Evolutionary conservation across 2,797 vertebrate genomes (phyloP).

Genomic region (Novumbra hubbsi): DNA sequence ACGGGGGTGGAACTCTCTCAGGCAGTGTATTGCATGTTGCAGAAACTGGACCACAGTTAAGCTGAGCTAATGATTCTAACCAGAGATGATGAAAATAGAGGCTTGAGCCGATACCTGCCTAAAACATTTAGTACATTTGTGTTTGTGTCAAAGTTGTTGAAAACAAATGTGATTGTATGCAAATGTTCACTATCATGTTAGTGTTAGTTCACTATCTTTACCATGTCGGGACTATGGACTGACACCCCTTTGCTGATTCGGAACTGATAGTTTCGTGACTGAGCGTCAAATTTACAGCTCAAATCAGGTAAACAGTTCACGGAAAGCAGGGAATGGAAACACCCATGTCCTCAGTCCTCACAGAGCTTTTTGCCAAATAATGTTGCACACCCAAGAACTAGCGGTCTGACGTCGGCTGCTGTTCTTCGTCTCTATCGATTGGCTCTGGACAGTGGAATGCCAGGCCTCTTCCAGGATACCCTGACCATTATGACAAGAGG

Average conservation of each 20-base stretch:
- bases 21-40: neutral
- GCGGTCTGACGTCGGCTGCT: no score
- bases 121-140: neutral
- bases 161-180: neutral
- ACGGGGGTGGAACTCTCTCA: slow-evolving; percentile 21
- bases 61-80: no score
- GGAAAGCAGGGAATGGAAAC: no score
- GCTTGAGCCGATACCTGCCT: neutral
- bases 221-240: neutral
- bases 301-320: neutral
- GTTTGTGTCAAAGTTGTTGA: neutral
- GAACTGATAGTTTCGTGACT: neutral
- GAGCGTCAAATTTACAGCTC: neutral
- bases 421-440: no score
- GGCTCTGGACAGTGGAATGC: neutral
- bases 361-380: slow-evolving; percentile 11
- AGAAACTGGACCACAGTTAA: neutral
- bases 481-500: neutral
- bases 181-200: no score
- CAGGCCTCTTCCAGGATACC: neutral
- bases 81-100: no score
- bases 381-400: slow-evolving; percentile 23
- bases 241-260: neutral
- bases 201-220: neutral
- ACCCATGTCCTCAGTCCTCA: neutral